Evolutionary conservation across 2,888 invertebrate genomes (phyloP).

Genomic region (Tipula vernalis): DNA sequence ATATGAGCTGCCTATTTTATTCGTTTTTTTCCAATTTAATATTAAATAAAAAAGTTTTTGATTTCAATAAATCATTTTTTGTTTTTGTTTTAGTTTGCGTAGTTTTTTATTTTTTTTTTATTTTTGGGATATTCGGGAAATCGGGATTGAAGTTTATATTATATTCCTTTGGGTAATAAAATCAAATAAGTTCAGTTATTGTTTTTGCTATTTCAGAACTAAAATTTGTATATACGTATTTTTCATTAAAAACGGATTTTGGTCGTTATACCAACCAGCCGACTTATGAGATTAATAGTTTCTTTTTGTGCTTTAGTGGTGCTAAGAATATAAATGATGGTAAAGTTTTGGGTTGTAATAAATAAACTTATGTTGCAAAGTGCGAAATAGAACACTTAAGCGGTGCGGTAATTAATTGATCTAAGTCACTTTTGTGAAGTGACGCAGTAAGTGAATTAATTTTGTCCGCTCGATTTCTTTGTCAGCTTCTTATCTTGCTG

Average conservation of each 20-base stretch:
- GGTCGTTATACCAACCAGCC: background rate
- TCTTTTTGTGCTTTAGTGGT: background rate
- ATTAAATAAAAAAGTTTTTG: constrained; percentile 4
- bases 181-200: background rate
- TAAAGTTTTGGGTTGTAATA: background rate
- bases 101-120: background rate
- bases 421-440: too few relatives aligned
- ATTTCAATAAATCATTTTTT: background rate
- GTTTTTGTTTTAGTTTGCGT: background rate
- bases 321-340: background rate
- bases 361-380: background rate
- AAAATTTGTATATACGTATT: background rate
- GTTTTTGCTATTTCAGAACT: background rate
- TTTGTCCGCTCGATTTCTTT: too few relatives aligned
- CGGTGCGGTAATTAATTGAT: background rate
- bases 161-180: background rate
- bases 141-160: background rate
- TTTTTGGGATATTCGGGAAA: background rate
- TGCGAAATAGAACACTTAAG: background rate
- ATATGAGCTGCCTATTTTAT: background rate
- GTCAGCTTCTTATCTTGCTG: too few relatives aligned
- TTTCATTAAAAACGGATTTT: background rate
- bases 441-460: too few relatives aligned
- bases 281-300: background rate
- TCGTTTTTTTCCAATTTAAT: background rate